Base-by-base conservation (phyloP, 1,140 invertebrate species). In the Charaxes varanes region DNA sequence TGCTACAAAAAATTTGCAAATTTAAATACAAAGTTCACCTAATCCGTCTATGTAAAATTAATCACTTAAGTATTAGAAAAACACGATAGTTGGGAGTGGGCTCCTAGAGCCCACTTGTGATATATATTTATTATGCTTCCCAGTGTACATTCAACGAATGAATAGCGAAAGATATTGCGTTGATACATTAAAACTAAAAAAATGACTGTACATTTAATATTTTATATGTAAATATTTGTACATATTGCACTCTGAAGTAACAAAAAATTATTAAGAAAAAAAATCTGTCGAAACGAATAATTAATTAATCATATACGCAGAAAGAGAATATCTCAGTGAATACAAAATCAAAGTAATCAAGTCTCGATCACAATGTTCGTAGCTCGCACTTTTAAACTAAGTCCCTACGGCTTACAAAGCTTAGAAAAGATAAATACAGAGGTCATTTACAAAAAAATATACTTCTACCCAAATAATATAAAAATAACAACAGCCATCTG, bases 401-500 rank as follows among this genome's bases (percentile, higher is more conserved):
- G 66, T 74, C 70, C 71, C 76, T 78, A 80, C 58, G 65, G 68
- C 76, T 83, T 80, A 82, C 65, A 73, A 77, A 81, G 72, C 74
- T 73, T 79, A 82, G 62, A 76, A 71, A 79, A 73, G 68, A 83
- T 80, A 80, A 83, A 83, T 80, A 83, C 76, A 77, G 72, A 79
- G 72, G 76, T 80, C 70, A 78, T 80, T 80, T 83, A 83, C 79
- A 82, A 82, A 80, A 49, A 76, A 82, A 82, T 73, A 83, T 80
- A 80, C 54, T 74, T 80, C 78, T 82, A 83, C 71, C 72, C 79
- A 79, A 83, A 80, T 80, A 71, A 83, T 80, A 83, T 83, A 82
- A 82, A 79, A 82, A 83, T 83, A 83, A 83, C 79, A 83, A 83
- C 79, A 83, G 79, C 79, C 79, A 79, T 80, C 76, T 83, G 79